These are phyloP conservation scores for Archips crataeganus DNA, from an alignment of 2,888 invertebrate genomes.

Conservation along the genomic window DNA sequence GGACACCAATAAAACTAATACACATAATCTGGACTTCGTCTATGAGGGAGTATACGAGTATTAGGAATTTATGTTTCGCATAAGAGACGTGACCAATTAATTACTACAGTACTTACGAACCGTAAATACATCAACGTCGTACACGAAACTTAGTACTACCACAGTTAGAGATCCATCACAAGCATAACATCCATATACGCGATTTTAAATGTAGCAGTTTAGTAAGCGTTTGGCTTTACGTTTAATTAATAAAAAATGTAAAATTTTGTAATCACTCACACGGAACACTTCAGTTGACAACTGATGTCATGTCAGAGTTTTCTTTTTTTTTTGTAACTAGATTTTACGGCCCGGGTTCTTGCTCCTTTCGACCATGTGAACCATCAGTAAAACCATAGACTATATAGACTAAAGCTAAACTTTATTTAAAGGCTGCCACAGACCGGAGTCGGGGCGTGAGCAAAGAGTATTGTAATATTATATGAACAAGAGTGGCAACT, in stretches of 20 bases:
- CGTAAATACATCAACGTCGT: constrained; percentile 75
- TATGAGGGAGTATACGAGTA: constrained; percentile 26
- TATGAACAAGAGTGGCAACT: too few relatives aligned
- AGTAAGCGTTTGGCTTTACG: constrained; percentile 24
- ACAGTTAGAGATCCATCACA: constrained; percentile 26
- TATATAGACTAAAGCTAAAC: too few relatives aligned
- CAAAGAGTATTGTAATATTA: too few relatives aligned
- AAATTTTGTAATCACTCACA: constrained; percentile 44
- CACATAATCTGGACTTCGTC: not conserved
- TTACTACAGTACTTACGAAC: constrained; percentile 62
- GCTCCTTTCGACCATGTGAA: not conserved
- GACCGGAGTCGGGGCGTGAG: too few relatives aligned
- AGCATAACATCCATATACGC: constrained; percentile 45
- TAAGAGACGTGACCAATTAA: constrained; percentile 69
- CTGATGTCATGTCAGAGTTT: not conserved
- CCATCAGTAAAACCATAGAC: not conserved
- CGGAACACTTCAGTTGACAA: constrained; percentile 47
- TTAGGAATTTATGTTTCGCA: constrained; percentile 41
- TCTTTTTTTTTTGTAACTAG: not conserved
- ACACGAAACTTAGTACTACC: constrained; percentile 46
- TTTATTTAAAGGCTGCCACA: too few relatives aligned
- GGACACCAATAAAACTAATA: not conserved
- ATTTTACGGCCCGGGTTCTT: not conserved
- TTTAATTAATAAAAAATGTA: constrained; percentile 34
- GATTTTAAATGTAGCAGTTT: constrained; percentile 22